These are phyloP conservation scores for Fragum whitleyi DNA, from an alignment of 2,888 invertebrate genomes.

Conservation along the genomic window DNA sequence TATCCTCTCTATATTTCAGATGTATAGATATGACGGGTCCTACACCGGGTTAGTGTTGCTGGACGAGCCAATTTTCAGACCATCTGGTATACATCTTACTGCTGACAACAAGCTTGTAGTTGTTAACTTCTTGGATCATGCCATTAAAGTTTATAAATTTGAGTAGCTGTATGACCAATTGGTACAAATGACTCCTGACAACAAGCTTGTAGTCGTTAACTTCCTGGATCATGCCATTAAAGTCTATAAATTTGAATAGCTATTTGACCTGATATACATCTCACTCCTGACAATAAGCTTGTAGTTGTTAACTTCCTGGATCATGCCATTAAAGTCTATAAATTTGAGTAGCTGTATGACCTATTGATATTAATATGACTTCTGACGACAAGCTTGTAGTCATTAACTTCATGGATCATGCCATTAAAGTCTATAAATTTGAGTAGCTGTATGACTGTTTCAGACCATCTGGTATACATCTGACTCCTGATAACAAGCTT, in stretches of 20 bases:
- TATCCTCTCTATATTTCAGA: slow-evolving; percentile 61
- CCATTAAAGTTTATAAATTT: slow-evolving; percentile 74
- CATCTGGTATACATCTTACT: slow-evolving; percentile 79
- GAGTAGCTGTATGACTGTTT: slow-evolving; percentile 44
- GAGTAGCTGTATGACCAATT: background rate
- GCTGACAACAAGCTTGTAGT: slow-evolving; percentile 73
- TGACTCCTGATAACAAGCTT: slow-evolving; percentile 75
- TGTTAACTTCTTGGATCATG: slow-evolving; percentile 72
- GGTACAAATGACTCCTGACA: slow-evolving; percentile 76
- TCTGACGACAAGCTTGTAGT: slow-evolving; percentile 73
- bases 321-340: slow-evolving; percentile 73
- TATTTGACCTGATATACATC: slow-evolving; percentile 77
- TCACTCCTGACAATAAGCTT: slow-evolving; percentile 75
- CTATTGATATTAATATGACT: slow-evolving; percentile 54
- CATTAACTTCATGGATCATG: slow-evolving; percentile 72
- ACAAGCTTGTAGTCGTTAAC: slow-evolving; percentile 74
- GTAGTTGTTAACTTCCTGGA: slow-evolving; percentile 74
- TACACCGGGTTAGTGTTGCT: slow-evolving; percentile 68
- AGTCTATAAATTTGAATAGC: slow-evolving; percentile 69
- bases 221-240: slow-evolving; percentile 71
- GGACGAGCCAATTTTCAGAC: slow-evolving; percentile 68
- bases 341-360: slow-evolving; percentile 42
- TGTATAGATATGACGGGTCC: slow-evolving; percentile 74
- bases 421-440: slow-evolving; percentile 74
- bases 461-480: slow-evolving; percentile 78